These are phyloP conservation scores for Pachymerium ferrugineum DNA, from an alignment of 2,888 invertebrate genomes.

Conservation along the genomic window DNA sequence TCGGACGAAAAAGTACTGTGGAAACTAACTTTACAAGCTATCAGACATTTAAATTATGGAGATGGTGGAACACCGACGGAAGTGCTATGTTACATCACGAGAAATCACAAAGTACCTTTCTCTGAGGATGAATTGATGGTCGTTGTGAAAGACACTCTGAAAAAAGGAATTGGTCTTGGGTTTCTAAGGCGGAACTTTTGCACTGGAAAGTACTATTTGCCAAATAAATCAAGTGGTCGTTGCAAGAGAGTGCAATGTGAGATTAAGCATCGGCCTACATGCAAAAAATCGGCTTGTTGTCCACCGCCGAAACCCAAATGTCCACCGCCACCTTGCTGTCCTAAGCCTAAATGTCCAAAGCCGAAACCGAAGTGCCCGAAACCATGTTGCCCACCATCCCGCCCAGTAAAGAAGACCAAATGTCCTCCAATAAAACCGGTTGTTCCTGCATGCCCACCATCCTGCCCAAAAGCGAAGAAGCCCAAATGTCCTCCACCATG, in stretches of 20 bases:
- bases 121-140: background rate
- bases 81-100: background rate
- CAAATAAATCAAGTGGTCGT: background rate
- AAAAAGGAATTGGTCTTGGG: constrained; percentile 14
- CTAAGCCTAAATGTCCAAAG: background rate
- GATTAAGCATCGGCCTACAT: background rate
- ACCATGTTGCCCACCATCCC: too few relatives aligned
- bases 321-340: background rate
- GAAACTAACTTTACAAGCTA: background rate
- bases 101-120: background rate
- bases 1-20: too few relatives aligned
- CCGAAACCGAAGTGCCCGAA: background rate
- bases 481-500: background rate
- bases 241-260: background rate
- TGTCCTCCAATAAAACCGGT: background rate
- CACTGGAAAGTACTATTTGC: background rate
- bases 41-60: background rate
- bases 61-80: background rate
- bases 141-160: background rate
- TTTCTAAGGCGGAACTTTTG: background rate
- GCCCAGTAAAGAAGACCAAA: too few relatives aligned
- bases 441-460: background rate
- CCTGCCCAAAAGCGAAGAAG: background rate
- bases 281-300: background rate
- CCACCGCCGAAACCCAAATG: background rate